These are phyloP conservation scores for Redunca redunca DNA, from an alignment of 2,113 vertebrate species.

Conservation along the genomic window DNA sequence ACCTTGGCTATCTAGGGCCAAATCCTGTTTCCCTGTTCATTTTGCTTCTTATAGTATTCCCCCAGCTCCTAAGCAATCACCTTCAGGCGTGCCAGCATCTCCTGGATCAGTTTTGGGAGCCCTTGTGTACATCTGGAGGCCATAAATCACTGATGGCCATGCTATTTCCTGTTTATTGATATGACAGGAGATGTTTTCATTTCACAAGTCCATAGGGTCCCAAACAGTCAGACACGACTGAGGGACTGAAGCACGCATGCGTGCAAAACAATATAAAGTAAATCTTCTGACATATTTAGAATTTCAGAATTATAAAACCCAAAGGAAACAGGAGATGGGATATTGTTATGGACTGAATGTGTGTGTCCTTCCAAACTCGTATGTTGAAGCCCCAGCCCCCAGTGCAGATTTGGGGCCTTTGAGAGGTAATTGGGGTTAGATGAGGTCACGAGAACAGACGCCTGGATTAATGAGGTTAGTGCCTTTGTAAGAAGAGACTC, in stretches of 20 bases:
- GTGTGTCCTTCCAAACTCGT: not conserved
- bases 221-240: not conserved
- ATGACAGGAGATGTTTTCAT: not conserved
- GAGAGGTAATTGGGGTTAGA: not conserved
- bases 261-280: not conserved
- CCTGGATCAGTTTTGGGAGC: not conserved
- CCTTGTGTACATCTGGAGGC: not conserved
- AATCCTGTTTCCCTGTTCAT: not conserved
- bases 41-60: not conserved
- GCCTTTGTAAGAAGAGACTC: not conserved
- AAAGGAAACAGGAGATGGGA: not conserved
- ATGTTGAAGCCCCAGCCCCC: not conserved
- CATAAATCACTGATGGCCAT: not conserved
- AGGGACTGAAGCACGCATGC: not conserved
- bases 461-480: not conserved
- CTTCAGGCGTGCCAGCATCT: not conserved
- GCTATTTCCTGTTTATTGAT: not conserved
- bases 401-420: not conserved
- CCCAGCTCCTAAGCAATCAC: not conserved
- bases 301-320: not conserved
- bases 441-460: too few species aligned
- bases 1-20: not conserved
- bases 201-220: not conserved
- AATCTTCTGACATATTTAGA: not conserved
- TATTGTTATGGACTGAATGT: not conserved